phyloP scores from a whole-genome alignment of 2,113 vertebrate species.

The Megaleporinus macrocephalus region DNA sequence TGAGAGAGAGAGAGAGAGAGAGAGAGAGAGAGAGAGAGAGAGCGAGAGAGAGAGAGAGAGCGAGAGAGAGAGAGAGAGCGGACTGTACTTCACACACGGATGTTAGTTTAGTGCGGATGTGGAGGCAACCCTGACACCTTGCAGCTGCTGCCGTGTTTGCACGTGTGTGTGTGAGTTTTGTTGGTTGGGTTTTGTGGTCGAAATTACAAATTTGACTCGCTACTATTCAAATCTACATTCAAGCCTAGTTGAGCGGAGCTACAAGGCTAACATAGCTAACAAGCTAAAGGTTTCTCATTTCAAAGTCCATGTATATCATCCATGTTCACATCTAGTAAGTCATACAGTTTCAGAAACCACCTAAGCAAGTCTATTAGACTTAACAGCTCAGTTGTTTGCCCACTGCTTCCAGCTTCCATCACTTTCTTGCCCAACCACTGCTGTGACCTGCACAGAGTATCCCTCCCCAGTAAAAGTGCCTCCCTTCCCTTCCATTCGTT shows the following conservation, averaged over 20 bases:
- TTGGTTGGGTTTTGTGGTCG: neutral
- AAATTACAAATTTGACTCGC: neutral
- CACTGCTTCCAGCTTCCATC: no score
- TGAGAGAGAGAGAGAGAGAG: conserved; percentile 28
- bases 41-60: conserved; percentile 13
- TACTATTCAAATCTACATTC: neutral
- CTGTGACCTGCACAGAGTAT: neutral
- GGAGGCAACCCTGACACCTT: conserved; percentile 64
- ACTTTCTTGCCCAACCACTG: no score
- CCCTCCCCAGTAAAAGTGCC: neutral
- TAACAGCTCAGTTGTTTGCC: no score
- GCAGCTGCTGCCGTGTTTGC: conserved; percentile 61
- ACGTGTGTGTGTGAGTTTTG: conserved; percentile 50
- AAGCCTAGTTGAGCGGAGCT: neutral
- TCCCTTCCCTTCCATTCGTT: neutral
- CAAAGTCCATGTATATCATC: no score
- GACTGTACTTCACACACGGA: conserved; percentile 58
- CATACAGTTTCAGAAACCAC: neutral
- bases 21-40: conserved; percentile 17
- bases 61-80: conserved; percentile 10
- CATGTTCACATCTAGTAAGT: no score
- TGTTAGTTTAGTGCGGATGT: conserved; percentile 57
- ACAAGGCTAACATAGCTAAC: no score
- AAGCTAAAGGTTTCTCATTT: no score
- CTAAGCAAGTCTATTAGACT: neutral